Evolutionary conservation across 2,797 vertebrate species (phyloP).

Genomic region (Hoplostethus mediterraneus): DNA sequence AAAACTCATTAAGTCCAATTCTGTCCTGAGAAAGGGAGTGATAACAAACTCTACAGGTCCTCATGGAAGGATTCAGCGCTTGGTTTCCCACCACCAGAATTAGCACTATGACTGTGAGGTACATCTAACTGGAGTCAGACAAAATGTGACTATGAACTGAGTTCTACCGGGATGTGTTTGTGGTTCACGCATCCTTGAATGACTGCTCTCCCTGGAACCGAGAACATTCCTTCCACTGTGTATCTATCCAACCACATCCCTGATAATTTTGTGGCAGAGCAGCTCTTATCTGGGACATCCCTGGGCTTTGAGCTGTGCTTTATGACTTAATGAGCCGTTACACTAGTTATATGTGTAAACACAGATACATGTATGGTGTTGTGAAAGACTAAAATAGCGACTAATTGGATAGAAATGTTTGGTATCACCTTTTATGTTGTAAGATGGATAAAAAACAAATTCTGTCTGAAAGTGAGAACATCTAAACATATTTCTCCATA

Average conservation of each 20-base stretch:
- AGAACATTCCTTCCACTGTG: constrained; percentile 20
- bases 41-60: too few species aligned
- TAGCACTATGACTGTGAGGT: too few species aligned
- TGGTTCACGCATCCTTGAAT: neutral
- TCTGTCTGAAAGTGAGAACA: neutral
- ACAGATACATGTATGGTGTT: constrained; percentile 28
- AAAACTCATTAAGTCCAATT: too few species aligned
- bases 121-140: too few species aligned
- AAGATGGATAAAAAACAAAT: constrained; percentile 1
- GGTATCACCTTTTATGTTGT: neutral
- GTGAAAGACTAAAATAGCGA: constrained; percentile 16
- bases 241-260: neutral
- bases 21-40: too few species aligned
- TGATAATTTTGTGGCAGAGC: constrained; percentile 20
- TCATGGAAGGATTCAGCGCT: too few species aligned
- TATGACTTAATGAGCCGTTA: constrained; percentile 49
- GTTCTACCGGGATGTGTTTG: neutral
- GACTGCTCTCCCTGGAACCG: neutral
- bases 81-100: too few species aligned
- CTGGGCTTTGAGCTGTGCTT: constrained; percentile 26
- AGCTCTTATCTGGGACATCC: constrained; percentile 31
- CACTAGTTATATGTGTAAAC: constrained; percentile 45
- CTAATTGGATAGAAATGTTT: constrained; percentile 36
- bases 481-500: neutral
- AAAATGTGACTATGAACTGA: neutral